Percentiles rank a stretch among this genome's conserved stretches.
These are phyloP conservation scores for Steatocranus sp. DNA, from an alignment of 2,797 vertebrate genomes.

Conservation along the genomic window DNA sequence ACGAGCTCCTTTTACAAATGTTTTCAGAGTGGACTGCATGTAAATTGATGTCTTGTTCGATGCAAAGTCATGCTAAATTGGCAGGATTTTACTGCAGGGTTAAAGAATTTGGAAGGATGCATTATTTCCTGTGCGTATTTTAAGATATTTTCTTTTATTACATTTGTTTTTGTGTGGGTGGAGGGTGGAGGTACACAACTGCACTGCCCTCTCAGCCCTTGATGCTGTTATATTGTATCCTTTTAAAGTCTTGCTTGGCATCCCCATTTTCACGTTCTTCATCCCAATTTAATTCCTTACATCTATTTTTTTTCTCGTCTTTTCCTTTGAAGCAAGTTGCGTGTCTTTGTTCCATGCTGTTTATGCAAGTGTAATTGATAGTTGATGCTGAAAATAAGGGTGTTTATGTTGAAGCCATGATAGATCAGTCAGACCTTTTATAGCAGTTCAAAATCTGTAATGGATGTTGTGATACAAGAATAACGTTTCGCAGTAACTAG, in stretches of 20 bases:
- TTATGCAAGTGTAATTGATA: not conserved
- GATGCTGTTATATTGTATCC: not conserved
- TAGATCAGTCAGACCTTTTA: not conserved
- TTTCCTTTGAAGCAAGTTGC: not conserved
- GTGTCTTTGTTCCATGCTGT: not conserved
- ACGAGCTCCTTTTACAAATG: conserved; percentile 19
- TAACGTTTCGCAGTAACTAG: not conserved
- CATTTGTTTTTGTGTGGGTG: conserved; percentile 33
- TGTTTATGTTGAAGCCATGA: not conserved
- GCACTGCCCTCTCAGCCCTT: conserved; percentile 2
- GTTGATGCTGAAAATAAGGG: not conserved
- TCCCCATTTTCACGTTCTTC: not conserved
- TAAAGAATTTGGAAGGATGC: not conserved
- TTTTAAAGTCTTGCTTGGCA: not conserved
- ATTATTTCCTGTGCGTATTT: not conserved
- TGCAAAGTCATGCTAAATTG: not conserved
- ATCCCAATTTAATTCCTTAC: not conserved
- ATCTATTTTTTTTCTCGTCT: accelerated
- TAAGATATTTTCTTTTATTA: not conserved
- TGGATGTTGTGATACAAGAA: not conserved
- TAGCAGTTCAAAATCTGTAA: not conserved
- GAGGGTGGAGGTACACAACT: conserved; percentile 24
- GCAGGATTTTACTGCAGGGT: not conserved
- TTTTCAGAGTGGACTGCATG: conserved; percentile 16
- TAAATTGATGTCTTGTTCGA: not conserved